Evolutionary conservation across 2,888 invertebrate species (phyloP).

Genomic region (Eledone cirrhosa): DNA sequence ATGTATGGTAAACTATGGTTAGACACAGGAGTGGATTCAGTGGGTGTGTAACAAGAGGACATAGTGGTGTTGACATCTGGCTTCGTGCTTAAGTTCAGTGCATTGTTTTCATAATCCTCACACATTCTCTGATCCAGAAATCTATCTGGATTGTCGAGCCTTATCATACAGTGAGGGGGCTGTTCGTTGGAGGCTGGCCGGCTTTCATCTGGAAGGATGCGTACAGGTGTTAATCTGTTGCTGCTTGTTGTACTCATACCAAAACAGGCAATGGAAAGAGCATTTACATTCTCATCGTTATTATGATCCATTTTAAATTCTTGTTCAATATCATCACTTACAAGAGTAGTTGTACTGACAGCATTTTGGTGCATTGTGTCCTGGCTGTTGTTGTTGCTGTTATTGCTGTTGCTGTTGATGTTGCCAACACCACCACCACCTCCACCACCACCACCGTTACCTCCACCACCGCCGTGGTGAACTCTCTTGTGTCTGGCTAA

Average conservation of each 20-base stretch:
- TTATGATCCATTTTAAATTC: slow-evolving; percentile 25
- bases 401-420: neutral
- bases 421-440: slow-evolving; percentile 30
- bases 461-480: slow-evolving; percentile 33
- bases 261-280: slow-evolving; percentile 19
- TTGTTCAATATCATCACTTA: slow-evolving; percentile 12
- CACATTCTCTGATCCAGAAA: slow-evolving; percentile 12
- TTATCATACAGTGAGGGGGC: slow-evolving; percentile 21
- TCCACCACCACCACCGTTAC: neutral
- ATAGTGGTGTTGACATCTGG: slow-evolving; percentile 5
- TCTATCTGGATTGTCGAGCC: neutral
- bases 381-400: slow-evolving; percentile 6
- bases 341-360: slow-evolving; percentile 17
- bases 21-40: slow-evolving; percentile 11
- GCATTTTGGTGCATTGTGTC: slow-evolving; percentile 20
- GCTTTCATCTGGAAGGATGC: slow-evolving; percentile 22
- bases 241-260: slow-evolving; percentile 17
- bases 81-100: slow-evolving; percentile 15
- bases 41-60: slow-evolving; percentile 12
- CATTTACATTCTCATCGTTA: slow-evolving; percentile 20
- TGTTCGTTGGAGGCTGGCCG: slow-evolving; percentile 17
- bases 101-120: slow-evolving; percentile 18
- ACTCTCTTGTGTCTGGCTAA: slow-evolving; percentile 48
- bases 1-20: slow-evolving; percentile 11
- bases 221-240: slow-evolving; percentile 23